A percentile compares a stretch with the other conserved stretches of the same genome.
These are phyloP conservation scores for Apis laboriosa DNA, from an alignment of 1,140 invertebrate genomes.

Conservation along the genomic window DNA sequence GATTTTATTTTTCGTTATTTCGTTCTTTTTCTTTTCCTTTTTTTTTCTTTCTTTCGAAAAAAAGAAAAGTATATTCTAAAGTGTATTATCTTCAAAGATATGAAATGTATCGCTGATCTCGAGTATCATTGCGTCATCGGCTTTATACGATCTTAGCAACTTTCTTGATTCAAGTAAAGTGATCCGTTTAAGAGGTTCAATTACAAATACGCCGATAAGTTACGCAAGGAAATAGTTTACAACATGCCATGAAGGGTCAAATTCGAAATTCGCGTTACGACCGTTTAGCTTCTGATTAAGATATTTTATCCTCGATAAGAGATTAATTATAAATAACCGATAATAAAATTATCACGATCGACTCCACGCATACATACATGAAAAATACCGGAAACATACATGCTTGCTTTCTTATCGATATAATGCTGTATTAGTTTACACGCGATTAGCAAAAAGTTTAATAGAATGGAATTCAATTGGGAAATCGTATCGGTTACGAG, in stretches of 20 bases:
- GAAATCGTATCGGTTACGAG: not conserved
- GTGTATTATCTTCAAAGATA: not conserved
- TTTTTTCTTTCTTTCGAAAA: no score
- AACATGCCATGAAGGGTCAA: not conserved
- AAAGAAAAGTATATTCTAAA: not conserved
- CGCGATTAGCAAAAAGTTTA: not conserved
- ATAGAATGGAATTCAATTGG: not conserved
- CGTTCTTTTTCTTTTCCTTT: no score
- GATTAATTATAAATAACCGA: not conserved
- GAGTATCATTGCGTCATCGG: not conserved
- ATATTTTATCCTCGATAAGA: no score
- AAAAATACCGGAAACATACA: not conserved
- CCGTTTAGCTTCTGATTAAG: not conserved
- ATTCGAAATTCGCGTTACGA: conserved; percentile 2
- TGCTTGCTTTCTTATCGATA: not conserved
- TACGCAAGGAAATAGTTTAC: conserved; percentile 10
- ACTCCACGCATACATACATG: not conserved
- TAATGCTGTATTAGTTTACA: not conserved
- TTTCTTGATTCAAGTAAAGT: not conserved
- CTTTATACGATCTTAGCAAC: not conserved
- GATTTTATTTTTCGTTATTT: no score
- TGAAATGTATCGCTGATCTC: not conserved
- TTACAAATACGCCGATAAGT: not conserved
- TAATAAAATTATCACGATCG: not conserved
- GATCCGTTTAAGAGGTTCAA: not conserved